Base-by-base conservation (phyloP, 2,888 invertebrate genomes). In the Teinopalpus imperialis region DNA sequence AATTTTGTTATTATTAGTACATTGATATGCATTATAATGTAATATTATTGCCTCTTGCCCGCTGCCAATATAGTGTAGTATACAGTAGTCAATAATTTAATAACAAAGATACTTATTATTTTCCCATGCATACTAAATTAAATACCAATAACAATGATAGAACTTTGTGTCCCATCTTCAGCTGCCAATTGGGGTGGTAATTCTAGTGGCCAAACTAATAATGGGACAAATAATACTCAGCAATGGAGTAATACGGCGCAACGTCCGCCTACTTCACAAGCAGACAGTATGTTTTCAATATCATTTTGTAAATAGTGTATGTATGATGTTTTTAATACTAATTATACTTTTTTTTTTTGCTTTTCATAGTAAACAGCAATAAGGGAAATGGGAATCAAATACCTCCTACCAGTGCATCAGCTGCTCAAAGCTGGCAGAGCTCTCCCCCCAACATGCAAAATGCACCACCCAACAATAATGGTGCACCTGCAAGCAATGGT, bases 161-260 rank as follows among this genome's bases (percentile, higher is more conserved):
- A 39, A 43, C 31, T 48, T 16, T 46, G n/a, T 42, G 20, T 47
- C 18, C 41, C 27, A 36, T 13, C 30, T 13, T 60, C 74, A 83
- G 83, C 86, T 71, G 89, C 82, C 61, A 88, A 85, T 69, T 90
- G 89, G 89, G 86, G 87, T 64, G 77, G 80, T 59, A 81, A 75
- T 69, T 78, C 81, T 57, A 75, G 80, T 64, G 81, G 79, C 61
- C 85, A 81, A 70, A 68, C 81, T 49, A 85, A 79, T 73, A 83
- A 76, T 68, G 77, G 77, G 57, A 67, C 83, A 55, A 81, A 79
- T 74, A 85, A 80, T 81, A 77, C 81, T 74, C 85, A 86, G 70
- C 89, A 88, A 72, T 89, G 90, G 90, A 85, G 81, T 67, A 88
- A 71, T 62, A 66, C 80, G 54, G 79, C 77, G 55, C 89, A 89